Conservation (phyloP, 2,888 invertebrate genomes). For the Noctuana brunneofusca region DNA sequence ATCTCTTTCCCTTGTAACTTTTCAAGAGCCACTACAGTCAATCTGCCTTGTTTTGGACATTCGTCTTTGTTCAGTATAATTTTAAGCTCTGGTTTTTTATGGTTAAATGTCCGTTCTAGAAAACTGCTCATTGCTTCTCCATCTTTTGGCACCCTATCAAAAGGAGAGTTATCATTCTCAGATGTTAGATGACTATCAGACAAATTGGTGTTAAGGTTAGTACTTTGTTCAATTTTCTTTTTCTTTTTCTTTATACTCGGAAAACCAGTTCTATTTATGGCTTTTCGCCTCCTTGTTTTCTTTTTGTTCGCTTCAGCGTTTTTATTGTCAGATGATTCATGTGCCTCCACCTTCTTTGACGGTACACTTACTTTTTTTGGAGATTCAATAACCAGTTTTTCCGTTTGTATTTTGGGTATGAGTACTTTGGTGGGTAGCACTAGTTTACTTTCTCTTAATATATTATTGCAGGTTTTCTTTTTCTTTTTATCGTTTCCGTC, state of each 20-base stretch:
- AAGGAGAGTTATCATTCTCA: constrained; percentile 76
- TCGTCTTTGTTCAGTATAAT: constrained; percentile 78
- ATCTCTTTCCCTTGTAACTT: constrained; percentile 81
- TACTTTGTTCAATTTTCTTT: constrained; percentile 80
- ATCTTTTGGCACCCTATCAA: constrained; percentile 87
- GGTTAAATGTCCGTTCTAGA: constrained; percentile 81
- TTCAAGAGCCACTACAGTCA: constrained; percentile 84
- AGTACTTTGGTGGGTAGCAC: constrained; percentile 69
- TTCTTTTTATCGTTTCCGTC: constrained; percentile 71
- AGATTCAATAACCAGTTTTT: constrained; percentile 60
- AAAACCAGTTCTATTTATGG: constrained; percentile 94
- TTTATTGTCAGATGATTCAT: constrained; percentile 57
- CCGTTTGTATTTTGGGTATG: constrained; percentile 69
- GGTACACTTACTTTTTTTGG: constrained; percentile 53
- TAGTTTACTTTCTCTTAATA: constrained; percentile 75
- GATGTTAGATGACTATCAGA: constrained; percentile 69
- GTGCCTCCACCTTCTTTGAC: constrained; percentile 58
- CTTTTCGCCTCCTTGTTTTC: constrained; percentile 86
- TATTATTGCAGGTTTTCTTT: constrained; percentile 68
- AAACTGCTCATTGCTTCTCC: constrained; percentile 87
- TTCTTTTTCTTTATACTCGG: constrained; percentile 93
- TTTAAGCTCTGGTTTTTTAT: constrained; percentile 73
- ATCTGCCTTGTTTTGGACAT: constrained; percentile 77
- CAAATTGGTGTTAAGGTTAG: constrained; percentile 40
- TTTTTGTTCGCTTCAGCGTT: constrained; percentile 60